A percentile compares a stretch with the other conserved stretches of the same genome.
Conservation (phyloP, 2,888 invertebrate genomes). For the Leptinotarsa rubiginosa region DNA sequence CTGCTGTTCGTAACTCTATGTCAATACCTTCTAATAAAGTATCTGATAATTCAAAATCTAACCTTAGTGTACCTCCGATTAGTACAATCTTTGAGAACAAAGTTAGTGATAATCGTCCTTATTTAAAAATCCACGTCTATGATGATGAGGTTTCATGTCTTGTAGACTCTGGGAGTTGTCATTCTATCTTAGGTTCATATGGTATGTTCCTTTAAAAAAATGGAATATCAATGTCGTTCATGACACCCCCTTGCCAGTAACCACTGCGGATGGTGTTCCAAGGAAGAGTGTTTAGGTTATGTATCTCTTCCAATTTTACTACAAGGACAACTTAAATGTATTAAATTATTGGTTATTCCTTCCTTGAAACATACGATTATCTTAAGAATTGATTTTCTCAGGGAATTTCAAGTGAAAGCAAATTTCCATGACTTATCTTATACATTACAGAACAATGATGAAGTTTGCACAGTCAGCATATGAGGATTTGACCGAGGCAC, state of each 20-base stretch:
- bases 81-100: no score
- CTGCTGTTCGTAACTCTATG: no score
- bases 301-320: neutral
- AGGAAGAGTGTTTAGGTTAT: neutral
- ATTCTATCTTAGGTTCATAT: no score
- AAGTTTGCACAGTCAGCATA: slow-evolving; percentile 10
- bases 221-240: neutral
- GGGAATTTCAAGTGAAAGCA: slow-evolving; percentile 25
- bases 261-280: neutral
- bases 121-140: no score
- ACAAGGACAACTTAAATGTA: neutral
- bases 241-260: neutral
- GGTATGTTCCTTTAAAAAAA: no score
- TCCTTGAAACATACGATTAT: slow-evolving; percentile 26
- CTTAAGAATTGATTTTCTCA: slow-evolving; percentile 25
- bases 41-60: no score
- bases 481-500: slow-evolving; percentile 4
- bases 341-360: neutral
- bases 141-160: no score
- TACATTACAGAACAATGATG: neutral
- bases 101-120: no score
- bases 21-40: no score
- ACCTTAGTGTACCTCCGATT: no score
- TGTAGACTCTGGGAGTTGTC: no score
- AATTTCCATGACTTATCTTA: slow-evolving; percentile 26